These are phyloP conservation scores for Neomonachus schauinslandi DNA, from an alignment of 2,113 vertebrate genomes.

Conservation along the genomic window DNA sequence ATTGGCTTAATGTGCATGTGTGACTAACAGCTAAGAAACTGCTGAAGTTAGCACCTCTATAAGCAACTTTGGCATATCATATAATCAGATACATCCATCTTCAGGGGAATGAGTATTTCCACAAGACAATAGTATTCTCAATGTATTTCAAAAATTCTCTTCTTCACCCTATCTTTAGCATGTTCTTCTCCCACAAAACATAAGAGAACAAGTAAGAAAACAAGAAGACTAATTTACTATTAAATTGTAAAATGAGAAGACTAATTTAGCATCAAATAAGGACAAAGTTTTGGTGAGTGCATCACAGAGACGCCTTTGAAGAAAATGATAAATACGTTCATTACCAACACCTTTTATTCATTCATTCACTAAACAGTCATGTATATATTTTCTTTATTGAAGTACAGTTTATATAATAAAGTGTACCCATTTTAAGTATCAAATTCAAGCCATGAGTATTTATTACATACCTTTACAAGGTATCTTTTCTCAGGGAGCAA, in stretches of 20 bases:
- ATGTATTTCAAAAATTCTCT: background rate
- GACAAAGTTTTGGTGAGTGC: background rate
- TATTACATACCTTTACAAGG: slow-evolving; percentile 93
- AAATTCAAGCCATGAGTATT: background rate
- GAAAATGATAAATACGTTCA: slow-evolving; percentile 5
- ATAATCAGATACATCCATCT: background rate
- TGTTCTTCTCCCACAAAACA: slow-evolving; percentile 1
- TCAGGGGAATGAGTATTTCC: background rate
- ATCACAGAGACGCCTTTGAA: background rate
- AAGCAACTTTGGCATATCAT: background rate
- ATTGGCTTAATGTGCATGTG: background rate
- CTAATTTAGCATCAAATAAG: background rate
- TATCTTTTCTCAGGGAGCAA: slow-evolving; percentile 92
- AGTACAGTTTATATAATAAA: slow-evolving; percentile 33
- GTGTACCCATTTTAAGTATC: background rate
- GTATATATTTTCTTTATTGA: background rate
- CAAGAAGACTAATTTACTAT: background rate
- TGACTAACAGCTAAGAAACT: background rate
- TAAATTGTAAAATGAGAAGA: background rate
- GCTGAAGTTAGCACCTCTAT: background rate
- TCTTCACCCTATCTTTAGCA: slow-evolving; percentile 2
- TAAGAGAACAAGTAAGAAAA: background rate
- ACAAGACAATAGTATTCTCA: background rate
- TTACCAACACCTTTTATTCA: background rate
- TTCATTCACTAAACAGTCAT: background rate